These are phyloP conservation scores for Phoxinus phoxinus DNA, from an alignment of 2,113 vertebrate genomes.

Conservation along the genomic window DNA sequence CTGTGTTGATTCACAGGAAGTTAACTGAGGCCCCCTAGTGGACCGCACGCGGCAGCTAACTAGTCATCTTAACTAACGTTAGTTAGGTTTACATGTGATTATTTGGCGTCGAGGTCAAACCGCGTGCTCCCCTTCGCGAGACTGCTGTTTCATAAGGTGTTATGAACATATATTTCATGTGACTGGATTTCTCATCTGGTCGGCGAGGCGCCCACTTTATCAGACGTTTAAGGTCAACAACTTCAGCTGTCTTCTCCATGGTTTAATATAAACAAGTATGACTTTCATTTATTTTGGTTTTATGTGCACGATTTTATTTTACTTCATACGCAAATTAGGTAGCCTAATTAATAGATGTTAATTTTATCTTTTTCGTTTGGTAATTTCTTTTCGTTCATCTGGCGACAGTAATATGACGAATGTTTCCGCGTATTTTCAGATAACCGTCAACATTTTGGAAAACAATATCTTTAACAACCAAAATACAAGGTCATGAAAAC, in stretches of 20 bases:
- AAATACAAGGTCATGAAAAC: conserved; percentile 39
- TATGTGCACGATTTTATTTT: neutral
- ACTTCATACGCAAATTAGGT: neutral
- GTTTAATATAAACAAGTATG: neutral
- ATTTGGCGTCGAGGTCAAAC: neutral
- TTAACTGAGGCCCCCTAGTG: conserved; percentile 29
- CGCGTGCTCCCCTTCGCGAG: too few species aligned
- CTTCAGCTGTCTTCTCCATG: neutral
- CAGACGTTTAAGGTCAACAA: conserved; percentile 1
- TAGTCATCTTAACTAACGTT: neutral
- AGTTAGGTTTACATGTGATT: neutral
- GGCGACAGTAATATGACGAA: neutral
- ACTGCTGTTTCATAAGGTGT: neutral
- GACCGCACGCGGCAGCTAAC: neutral
- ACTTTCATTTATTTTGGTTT: neutral
- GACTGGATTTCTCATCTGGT: conserved; percentile 5
- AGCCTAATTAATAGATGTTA: neutral
- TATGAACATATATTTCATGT: neutral
- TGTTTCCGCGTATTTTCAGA: neutral
- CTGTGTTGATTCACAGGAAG: neutral
- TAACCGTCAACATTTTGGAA: neutral
- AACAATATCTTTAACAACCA: neutral
- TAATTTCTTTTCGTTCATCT: neutral
- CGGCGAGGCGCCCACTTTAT: neutral
- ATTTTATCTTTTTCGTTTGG: neutral